Base-by-base conservation (phyloP, 37 sponge, comb jelly and placozoan species). In the Crambe crambe region DNA sequence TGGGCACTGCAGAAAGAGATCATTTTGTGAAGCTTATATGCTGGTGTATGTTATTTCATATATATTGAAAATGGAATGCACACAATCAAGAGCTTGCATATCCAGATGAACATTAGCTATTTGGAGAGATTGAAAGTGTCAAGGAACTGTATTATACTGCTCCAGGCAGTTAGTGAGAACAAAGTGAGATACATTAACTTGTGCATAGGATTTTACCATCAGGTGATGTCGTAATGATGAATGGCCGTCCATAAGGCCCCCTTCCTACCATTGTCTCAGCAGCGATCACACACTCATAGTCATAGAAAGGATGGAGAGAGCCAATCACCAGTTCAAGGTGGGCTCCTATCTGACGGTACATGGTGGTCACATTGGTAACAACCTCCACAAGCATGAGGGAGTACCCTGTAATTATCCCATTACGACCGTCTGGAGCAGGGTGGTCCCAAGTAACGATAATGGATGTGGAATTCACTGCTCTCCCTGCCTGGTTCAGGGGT, bases 231-330 rank as follows among this genome's bases (percentile, higher is more conserved):
- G 10, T 57, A 5, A 58, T 17, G 18, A 30, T 58, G n/a, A 47
- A 58, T 29, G 37, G 60, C 21, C n/a, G 8, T 42, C 71, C 38
- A 20, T 6, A 58, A 65, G 87, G 87, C 26, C 87, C 87, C 3
- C 56, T 25, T 17, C 87, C 87, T 39, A 75, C 61, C 0, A 27
- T 34, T 18, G 87, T 86, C 10, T 64, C 56, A 42, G 87, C 87
- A 56, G 81, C 75, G 3, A 86, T 41, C 38, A 29, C 18, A 40
- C 51, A 57, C 25, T 74, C 37, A 37, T 86, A 86, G 26, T 18
- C 59, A 37, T 72, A 79, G 76, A 58, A 75, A 0, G 87, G 81
- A 56, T 80, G 44, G 43, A 86, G 75, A 31, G 61, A 23, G 18
- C 22, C 35, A 23, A 85, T 44, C 0, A 40, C 41, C 6, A 83